Percentiles rank a stretch among this genome's conserved stretches.
These are phyloP conservation scores for Gambelia wislizenii DNA, from an alignment of 2,797 vertebrate genomes.

Conservation along the genomic window DNA sequence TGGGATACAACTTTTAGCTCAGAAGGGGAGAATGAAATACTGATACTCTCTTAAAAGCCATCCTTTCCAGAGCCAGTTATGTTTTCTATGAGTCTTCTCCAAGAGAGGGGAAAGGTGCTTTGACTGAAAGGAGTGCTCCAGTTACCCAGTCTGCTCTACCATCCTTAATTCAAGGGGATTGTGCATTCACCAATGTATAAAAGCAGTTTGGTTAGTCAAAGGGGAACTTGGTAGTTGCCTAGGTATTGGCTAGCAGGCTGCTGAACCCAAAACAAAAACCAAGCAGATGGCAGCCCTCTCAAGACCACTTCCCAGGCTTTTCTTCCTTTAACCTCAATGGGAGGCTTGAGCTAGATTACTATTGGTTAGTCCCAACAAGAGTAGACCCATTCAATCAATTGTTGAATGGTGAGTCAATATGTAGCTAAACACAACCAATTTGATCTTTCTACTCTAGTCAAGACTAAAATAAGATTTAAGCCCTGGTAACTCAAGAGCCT, in stretches of 20 bases:
- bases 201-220: not conserved
- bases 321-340: too few species aligned
- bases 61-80: not conserved
- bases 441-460: not conserved
- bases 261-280: not conserved
- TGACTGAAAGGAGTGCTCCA: too few species aligned
- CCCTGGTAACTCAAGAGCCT: not conserved
- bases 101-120: not conserved
- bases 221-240: not conserved
- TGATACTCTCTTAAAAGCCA: not conserved
- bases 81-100: not conserved
- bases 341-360: too few species aligned
- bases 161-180: not conserved
- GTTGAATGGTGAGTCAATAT: too few species aligned
- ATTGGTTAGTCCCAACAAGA: too few species aligned
- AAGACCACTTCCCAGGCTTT: not conserved
- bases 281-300: not conserved
- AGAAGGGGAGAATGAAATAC: not conserved
- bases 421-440: too few species aligned
- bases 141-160: not conserved
- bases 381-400: too few species aligned
- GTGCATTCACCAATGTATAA: not conserved
- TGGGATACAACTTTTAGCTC: not conserved
- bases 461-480: too few species aligned
- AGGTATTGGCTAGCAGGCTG: not conserved